Evolutionary conservation across 2,797 vertebrate genomes (phyloP).

Genomic region (Intellagama lesueurii): DNA sequence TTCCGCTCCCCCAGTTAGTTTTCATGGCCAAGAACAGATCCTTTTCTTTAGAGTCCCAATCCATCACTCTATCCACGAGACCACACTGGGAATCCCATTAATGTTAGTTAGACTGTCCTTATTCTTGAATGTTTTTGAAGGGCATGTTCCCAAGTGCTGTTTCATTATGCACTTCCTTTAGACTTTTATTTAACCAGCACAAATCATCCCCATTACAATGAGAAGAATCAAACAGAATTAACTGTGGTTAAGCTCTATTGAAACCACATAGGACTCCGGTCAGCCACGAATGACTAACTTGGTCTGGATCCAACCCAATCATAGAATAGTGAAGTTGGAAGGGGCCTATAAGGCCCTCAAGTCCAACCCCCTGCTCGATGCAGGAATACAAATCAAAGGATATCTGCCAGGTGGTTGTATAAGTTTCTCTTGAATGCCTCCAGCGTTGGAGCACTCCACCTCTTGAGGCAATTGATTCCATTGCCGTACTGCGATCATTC

Average conservation of each 20-base stretch:
- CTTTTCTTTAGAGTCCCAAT: too few relatives aligned
- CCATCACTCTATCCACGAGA: too few relatives aligned
- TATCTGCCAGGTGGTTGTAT: too few relatives aligned
- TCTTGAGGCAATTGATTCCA: too few relatives aligned
- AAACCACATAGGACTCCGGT: not conserved
- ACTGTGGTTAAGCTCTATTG: not conserved
- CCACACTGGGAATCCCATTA: not conserved
- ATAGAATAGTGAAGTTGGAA: too few relatives aligned
- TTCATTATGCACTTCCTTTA: not conserved
- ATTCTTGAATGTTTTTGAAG: not conserved
- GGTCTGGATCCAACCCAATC: not conserved
- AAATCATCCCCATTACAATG: not conserved
- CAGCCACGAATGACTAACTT: not conserved
- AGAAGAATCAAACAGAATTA: not conserved
- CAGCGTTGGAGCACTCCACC: too few relatives aligned
- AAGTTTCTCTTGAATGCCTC: too few relatives aligned
- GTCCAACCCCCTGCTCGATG: too few relatives aligned
- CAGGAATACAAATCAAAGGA: too few relatives aligned
- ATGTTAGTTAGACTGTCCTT: not conserved
- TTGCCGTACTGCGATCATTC: not conserved
- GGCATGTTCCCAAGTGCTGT: not conserved
- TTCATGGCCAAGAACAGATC: too few relatives aligned
- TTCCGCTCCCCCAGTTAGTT: too few relatives aligned
- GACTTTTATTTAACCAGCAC: not conserved
- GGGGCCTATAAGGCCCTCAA: too few relatives aligned